phyloP scores from a whole-genome alignment of 2,888 invertebrate species.

The Bedellia somnulentella region DNA sequence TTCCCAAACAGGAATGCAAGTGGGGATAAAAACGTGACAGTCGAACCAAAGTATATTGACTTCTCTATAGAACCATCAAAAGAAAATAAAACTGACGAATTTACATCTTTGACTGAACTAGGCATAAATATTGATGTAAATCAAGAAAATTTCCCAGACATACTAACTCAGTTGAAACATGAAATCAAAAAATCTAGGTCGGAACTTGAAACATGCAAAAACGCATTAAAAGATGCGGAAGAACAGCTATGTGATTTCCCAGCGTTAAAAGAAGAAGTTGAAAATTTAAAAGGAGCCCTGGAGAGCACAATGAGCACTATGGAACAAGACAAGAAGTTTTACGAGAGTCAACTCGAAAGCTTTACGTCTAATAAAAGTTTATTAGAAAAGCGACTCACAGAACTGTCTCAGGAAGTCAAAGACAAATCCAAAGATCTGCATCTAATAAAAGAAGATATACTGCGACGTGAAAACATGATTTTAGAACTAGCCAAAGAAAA shows the following conservation, averaged over 20 bases:
- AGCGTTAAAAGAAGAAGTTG: slow-evolving; percentile 45
- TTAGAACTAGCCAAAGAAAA: slow-evolving; percentile 60
- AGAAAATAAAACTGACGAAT: slow-evolving; percentile 32
- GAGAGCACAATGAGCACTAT: slow-evolving; percentile 53
- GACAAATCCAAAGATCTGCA: slow-evolving; percentile 57
- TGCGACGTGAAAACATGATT: slow-evolving; percentile 61
- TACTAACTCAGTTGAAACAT: slow-evolving; percentile 41
- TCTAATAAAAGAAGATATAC: slow-evolving; percentile 56
- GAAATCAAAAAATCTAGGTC: slow-evolving; percentile 60
- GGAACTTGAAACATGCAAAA: slow-evolving; percentile 56
- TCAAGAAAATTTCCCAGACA: slow-evolving; percentile 45
- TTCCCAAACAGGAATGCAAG: slow-evolving; percentile 46
- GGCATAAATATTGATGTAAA: slow-evolving; percentile 47
- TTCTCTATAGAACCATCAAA: slow-evolving; percentile 35
- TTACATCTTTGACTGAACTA: slow-evolving; percentile 55
- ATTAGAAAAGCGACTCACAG: slow-evolving; percentile 58
- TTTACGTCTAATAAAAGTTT: slow-evolving; percentile 52
- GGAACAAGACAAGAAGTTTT: slow-evolving; percentile 58
- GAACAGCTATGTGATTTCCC: slow-evolving; percentile 56
- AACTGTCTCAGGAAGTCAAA: slow-evolving; percentile 54
- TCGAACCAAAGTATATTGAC: slow-evolving; percentile 50
- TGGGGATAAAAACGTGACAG: slow-evolving; percentile 31
- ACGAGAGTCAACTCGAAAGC: slow-evolving; percentile 56
- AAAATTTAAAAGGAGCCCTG: slow-evolving; percentile 44
- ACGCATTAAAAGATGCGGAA: slow-evolving; percentile 54